phyloP scores from a whole-genome alignment of 2,113 vertebrate genomes.

The Pomatostomus ruficeps region DNA sequence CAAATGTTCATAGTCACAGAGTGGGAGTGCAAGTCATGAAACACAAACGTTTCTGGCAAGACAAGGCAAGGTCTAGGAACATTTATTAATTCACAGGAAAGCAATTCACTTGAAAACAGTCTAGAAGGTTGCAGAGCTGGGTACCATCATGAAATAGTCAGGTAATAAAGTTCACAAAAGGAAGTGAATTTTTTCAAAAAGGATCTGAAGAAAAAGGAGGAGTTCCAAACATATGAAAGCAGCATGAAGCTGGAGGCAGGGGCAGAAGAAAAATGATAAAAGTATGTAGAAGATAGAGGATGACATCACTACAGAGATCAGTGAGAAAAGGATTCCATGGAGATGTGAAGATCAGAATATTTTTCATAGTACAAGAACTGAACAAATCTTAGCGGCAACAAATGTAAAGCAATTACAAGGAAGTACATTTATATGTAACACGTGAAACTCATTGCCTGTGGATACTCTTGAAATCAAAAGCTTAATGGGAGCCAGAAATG shows the following conservation, averaged over 20 bases:
- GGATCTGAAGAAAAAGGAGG: background rate
- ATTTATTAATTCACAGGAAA: background rate
- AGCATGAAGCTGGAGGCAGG: background rate
- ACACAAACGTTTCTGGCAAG: background rate
- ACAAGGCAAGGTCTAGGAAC: background rate
- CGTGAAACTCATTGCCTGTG: constrained; percentile 14
- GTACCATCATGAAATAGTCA: background rate
- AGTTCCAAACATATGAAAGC: background rate
- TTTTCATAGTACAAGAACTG: background rate
- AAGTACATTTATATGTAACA: background rate
- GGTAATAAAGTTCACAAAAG: constrained; percentile 1
- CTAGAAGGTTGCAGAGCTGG: background rate
- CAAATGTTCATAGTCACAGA: background rate
- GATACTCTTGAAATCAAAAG: background rate
- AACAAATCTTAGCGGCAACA: background rate
- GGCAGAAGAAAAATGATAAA: background rate
- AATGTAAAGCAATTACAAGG: background rate
- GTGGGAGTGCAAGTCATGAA: background rate
- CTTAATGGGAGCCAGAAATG: constrained; percentile 9
- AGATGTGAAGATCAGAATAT: background rate
- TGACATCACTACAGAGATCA: background rate
- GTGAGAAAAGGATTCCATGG: background rate
- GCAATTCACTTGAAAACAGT: background rate
- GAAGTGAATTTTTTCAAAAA: background rate
- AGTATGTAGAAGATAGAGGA: background rate